phyloP scores from a whole-genome alignment of 2,888 invertebrate genomes.

The Lepidochrysops patricia region DNA sequence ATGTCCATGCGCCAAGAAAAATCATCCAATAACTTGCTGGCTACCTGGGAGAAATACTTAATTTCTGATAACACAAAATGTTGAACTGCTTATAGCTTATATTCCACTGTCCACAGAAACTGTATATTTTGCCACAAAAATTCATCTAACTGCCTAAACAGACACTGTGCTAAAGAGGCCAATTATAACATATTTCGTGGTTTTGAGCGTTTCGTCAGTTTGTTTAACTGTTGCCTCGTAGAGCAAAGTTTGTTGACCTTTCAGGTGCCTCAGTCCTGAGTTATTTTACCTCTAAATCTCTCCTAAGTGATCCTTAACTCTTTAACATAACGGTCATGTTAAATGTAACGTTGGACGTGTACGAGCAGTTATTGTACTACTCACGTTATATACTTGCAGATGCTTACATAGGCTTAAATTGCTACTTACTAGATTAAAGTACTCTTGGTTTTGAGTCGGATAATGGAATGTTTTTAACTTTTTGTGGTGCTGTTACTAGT shows the following conservation, averaged over 20 bases:
- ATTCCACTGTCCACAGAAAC: too few species aligned
- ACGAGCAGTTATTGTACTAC: background rate
- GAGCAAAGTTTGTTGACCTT: slow-evolving; percentile 9
- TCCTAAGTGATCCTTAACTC: too few species aligned
- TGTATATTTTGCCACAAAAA: too few species aligned
- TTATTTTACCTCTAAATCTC: background rate
- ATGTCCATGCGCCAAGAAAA: too few species aligned
- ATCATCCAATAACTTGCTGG: too few species aligned
- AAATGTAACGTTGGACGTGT: background rate
- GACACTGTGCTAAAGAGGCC: background rate
- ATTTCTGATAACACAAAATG: too few species aligned
- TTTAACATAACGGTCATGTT: background rate
- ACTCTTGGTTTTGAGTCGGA: background rate
- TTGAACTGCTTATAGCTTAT: too few species aligned
- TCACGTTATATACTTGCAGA: background rate
- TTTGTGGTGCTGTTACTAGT: too few species aligned
- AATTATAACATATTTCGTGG: slow-evolving; percentile 4
- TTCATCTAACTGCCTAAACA: background rate
- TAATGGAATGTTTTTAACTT: too few species aligned
- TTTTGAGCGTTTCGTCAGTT: background rate
- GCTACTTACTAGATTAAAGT: background rate
- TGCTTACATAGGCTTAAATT: background rate
- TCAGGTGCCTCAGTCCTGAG: background rate
- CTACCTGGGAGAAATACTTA: too few species aligned
- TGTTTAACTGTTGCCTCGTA: background rate